These are phyloP conservation scores for Onychomys arenicola DNA, from an alignment of 2,797 vertebrate genomes.

Conservation along the genomic window DNA sequence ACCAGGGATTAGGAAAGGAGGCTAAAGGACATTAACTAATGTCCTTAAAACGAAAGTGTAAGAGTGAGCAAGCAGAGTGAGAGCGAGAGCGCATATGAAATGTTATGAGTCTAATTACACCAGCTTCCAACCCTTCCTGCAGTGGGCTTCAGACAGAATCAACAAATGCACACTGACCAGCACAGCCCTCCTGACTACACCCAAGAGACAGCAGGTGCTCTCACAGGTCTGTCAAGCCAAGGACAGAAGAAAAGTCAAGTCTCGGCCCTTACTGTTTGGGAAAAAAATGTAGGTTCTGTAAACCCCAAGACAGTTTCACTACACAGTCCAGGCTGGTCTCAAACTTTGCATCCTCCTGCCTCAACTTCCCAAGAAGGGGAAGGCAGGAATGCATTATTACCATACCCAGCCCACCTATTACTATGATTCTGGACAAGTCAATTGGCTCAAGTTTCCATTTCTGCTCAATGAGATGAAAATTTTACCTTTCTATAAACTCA, in stretches of 20 bases:
- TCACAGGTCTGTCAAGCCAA: neutral
- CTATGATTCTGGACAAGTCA: neutral
- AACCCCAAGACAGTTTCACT: neutral
- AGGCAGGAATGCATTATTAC: neutral
- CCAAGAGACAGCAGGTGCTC: neutral
- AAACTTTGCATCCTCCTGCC: neutral
- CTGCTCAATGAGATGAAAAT: conserved; percentile 8
- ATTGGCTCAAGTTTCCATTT: neutral
- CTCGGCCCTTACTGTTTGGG: neutral
- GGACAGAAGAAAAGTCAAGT: neutral
- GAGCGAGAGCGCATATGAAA: neutral
- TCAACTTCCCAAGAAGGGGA: neutral
- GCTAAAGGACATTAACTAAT: conserved; percentile 26
- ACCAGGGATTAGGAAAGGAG: neutral
- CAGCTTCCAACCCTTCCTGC: conserved; percentile 33
- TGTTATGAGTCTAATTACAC: conserved; percentile 60
- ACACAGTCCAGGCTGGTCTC: neutral
- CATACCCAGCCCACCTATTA: neutral
- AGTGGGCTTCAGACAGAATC: neutral
- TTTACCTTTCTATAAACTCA: neutral
- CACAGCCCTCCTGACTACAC: too few relatives aligned
- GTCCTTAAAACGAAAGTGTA: neutral
- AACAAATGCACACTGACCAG: neutral
- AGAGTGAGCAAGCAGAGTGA: neutral
- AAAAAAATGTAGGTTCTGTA: neutral